Percentiles rank a stretch among this genome's conserved stretches.
Evolutionary conservation across 1,140 invertebrate species (phyloP).

Genomic region (Apolygus lucorum): DNA sequence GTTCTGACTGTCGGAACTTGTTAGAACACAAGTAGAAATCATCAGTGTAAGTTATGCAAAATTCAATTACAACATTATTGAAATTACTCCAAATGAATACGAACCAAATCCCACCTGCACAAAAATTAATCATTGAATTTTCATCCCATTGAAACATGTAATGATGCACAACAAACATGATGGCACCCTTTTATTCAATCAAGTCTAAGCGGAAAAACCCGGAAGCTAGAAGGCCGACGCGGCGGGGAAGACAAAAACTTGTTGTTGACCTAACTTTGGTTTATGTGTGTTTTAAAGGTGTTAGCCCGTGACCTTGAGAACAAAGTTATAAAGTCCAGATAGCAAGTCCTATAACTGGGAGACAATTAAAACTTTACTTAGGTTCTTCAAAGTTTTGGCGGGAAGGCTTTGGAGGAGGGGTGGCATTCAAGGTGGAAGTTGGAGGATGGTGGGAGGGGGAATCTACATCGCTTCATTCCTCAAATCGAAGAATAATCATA

Average conservation of each 20-base stretch:
- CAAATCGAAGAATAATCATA: no score
- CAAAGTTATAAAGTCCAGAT: conserved; percentile 24
- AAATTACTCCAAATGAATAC: no score
- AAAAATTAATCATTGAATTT: no score
- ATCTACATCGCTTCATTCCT: no score
- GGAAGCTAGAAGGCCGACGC: conserved; percentile 1
- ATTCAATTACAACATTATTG: no score
- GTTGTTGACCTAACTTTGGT: conserved; percentile 12
- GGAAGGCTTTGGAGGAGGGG: conserved; percentile 11
- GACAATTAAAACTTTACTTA: conserved; percentile 24
- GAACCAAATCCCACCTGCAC: no score
- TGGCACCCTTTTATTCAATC: no score
- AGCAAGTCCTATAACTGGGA: conserved; percentile 23
- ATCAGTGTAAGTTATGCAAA: no score
- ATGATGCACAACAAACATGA: not conserved
- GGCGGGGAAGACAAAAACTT: conserved; percentile 13
- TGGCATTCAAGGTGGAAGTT: not conserved
- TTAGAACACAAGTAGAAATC: no score
- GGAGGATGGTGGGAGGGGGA: conserved; percentile 3
- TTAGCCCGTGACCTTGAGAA: conserved; percentile 20
- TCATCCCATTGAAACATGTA: not conserved
- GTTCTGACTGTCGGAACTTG: no score
- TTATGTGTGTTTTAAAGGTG: conserved; percentile 22
- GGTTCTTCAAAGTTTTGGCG: conserved; percentile 17
- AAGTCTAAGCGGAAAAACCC: not conserved